Evolutionary conservation across 1,140 invertebrate genomes (phyloP).

Genomic region (Charaxes varanes): DNA sequence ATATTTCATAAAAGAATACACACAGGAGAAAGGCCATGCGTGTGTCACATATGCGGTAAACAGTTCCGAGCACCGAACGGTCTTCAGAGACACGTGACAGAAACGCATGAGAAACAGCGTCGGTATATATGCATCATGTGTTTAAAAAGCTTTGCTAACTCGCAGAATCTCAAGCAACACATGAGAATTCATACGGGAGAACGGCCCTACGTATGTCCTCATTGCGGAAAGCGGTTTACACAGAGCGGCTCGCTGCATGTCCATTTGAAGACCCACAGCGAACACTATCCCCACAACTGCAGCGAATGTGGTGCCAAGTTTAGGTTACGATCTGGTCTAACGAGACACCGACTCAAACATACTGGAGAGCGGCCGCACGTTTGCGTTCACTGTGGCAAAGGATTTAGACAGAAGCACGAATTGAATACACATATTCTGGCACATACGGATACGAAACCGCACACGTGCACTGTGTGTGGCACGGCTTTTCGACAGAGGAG

Average conservation of each 20-base stretch:
- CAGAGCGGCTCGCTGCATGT: conserved; percentile 63
- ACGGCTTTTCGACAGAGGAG: conserved; percentile 40
- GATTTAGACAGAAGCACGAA: conserved; percentile 76
- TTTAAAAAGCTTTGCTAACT: conserved; percentile 75
- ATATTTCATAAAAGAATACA: conserved; percentile 79
- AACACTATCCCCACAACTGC: conserved; percentile 76
- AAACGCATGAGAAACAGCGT: conserved; percentile 78
- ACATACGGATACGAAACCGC: conserved; percentile 37
- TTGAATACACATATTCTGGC: conserved; percentile 73
- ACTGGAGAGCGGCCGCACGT: conserved; percentile 79
- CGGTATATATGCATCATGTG: conserved; percentile 73
- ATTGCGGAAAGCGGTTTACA: conserved; percentile 70
- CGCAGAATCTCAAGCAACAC: conserved; percentile 73
- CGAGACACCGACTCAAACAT: conserved; percentile 77
- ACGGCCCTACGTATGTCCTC: conserved; percentile 75
- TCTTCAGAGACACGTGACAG: conserved; percentile 76
- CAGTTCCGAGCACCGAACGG: conserved; percentile 80
- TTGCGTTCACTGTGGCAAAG: conserved; percentile 77
- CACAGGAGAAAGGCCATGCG: conserved; percentile 82
- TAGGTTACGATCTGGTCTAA: conserved; percentile 74
- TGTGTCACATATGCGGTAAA: conserved; percentile 84
- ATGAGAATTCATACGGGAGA: conserved; percentile 82
- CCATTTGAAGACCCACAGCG: conserved; percentile 72
- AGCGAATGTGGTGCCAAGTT: conserved; percentile 78
- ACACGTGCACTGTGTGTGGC: conserved; percentile 33